These are phyloP conservation scores for Athripsodes cinereus DNA, from an alignment of 2,888 invertebrate genomes.

Conservation along the genomic window DNA sequence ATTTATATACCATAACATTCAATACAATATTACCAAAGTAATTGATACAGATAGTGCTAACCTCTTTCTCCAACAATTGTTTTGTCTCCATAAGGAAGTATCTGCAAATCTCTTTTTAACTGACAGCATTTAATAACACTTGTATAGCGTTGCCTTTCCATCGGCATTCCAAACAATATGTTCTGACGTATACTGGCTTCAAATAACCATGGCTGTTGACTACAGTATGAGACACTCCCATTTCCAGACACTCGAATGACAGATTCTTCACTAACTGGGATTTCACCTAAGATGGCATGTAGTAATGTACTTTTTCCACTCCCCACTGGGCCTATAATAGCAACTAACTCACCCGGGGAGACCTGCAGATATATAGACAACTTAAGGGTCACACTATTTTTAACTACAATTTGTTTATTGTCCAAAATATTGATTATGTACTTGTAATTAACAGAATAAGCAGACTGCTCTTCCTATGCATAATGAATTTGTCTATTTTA, in stretches of 20 bases:
- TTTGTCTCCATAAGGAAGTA: constrained; percentile 58
- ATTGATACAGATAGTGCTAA: constrained; percentile 25
- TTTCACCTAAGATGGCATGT: constrained; percentile 67
- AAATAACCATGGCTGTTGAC: constrained; percentile 66
- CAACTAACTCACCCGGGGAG: constrained; percentile 39
- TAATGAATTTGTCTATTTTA: no score
- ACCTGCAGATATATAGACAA: constrained; percentile 11
- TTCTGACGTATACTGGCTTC: constrained; percentile 63
- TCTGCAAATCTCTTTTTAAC: constrained; percentile 54
- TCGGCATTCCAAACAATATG: constrained; percentile 65
- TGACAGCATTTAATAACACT: constrained; percentile 54
- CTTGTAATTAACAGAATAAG: no score
- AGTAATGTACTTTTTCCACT: constrained; percentile 70
- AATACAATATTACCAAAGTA: no score
- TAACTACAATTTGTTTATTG: no score
- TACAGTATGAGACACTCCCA: constrained; percentile 49
- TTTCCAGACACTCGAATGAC: background rate
- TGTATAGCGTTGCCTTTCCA: constrained; percentile 50
- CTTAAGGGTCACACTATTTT: no score
- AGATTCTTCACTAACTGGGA: constrained; percentile 18
- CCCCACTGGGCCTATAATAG: constrained; percentile 69
- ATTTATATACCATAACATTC: no score
- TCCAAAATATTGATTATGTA: no score
- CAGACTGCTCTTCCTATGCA: no score
- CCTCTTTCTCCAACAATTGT: constrained; percentile 65